Percentiles rank a stretch among this genome's conserved stretches.
phyloP scores from a whole-genome alignment of 2,113 vertebrate species.

The Meleagris gallopavo region DNA sequence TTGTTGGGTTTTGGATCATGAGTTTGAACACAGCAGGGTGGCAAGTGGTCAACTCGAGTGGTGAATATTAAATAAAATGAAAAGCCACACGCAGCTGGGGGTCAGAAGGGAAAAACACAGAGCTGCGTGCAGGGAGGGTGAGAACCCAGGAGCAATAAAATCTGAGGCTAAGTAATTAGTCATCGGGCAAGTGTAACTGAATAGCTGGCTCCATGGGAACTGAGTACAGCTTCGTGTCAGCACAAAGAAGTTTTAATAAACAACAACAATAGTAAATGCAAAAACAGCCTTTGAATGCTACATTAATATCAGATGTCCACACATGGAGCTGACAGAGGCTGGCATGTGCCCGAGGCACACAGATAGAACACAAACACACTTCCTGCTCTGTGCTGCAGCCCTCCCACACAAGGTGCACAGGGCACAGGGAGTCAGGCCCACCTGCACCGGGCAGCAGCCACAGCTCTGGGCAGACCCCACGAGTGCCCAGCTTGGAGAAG shows the following conservation, averaged over 20 bases:
- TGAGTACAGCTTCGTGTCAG: not conserved
- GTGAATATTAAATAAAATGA: not conserved
- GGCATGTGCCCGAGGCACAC: accelerated
- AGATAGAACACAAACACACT: accelerated
- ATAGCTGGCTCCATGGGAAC: not conserved
- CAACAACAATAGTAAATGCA: not conserved
- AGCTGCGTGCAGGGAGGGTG: not conserved
- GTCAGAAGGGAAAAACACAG: conserved; percentile 11
- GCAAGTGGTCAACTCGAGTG: not conserved
- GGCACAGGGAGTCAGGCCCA: not conserved
- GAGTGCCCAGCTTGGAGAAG: not conserved
- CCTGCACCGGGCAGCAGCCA: no score
- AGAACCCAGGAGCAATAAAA: conserved; percentile 13
- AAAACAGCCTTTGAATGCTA: not conserved
- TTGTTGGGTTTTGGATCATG: not conserved
- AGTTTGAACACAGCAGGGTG: not conserved
- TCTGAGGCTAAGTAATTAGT: not conserved
- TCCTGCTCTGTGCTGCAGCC: not conserved
- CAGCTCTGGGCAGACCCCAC: no score
- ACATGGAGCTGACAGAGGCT: not conserved
- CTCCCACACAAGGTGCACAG: not conserved
- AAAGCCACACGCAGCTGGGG: not conserved
- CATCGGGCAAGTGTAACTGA: not conserved
- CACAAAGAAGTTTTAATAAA: not conserved
- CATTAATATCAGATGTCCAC: not conserved